phyloP scores from a whole-genome alignment of 1,140 invertebrate genomes.

The Hirudo medicinalis region DNA sequence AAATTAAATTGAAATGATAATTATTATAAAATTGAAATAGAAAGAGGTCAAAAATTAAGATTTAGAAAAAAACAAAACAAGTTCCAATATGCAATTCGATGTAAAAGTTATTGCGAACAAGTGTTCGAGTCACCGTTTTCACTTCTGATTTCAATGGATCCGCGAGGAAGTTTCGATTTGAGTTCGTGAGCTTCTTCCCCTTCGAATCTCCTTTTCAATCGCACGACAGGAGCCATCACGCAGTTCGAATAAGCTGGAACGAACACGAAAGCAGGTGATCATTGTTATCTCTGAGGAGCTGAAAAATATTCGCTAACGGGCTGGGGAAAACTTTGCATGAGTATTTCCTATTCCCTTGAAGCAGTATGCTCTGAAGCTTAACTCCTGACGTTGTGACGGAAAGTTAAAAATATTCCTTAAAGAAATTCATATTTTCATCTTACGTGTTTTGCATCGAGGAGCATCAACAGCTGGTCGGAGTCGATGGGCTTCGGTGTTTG shows the following conservation, averaged over 20 bases:
- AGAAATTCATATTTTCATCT: constrained; percentile 19
- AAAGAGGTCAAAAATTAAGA: too few species aligned
- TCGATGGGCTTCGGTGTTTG: too few species aligned
- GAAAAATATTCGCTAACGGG: not conserved
- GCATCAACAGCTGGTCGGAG: constrained; percentile 74
- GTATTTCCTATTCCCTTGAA: constrained; percentile 7
- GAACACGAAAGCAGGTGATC: not conserved
- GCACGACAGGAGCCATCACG: not conserved
- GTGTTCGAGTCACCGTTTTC: too few species aligned
- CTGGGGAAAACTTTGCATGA: constrained; percentile 4
- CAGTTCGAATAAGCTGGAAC: not conserved
- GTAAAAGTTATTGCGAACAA: too few species aligned
- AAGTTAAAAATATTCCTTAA: not conserved
- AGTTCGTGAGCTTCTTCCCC: too few species aligned
- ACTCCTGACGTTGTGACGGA: not conserved
- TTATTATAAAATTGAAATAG: too few species aligned
- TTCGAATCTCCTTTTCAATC: too few species aligned
- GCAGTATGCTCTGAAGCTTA: not conserved
- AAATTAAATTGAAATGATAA: too few species aligned
- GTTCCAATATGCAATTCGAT: too few species aligned
- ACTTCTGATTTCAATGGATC: too few species aligned
- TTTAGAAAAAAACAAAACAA: too few species aligned
- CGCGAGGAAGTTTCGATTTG: too few species aligned
- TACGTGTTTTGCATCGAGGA: constrained; percentile 85
- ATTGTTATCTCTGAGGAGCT: not conserved